These are phyloP conservation scores for Pantherophis vulpinus DNA, from an alignment of 2,797 vertebrate species.

Conservation along the genomic window DNA sequence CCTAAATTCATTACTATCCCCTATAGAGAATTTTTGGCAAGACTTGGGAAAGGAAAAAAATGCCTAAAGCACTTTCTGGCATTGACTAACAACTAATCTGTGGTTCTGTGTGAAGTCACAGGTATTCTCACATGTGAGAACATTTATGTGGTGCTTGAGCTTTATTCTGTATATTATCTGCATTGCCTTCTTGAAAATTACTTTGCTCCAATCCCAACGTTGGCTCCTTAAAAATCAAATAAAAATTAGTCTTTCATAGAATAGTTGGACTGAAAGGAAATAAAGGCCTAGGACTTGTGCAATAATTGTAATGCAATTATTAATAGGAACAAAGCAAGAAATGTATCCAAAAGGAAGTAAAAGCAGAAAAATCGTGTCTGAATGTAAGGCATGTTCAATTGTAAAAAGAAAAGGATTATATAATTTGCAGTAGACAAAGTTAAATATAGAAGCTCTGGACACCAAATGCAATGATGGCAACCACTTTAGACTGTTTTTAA, in stretches of 20 bases:
- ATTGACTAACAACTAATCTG: constrained; percentile 18
- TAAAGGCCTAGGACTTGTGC: constrained; percentile 6
- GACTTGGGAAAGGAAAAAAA: not conserved
- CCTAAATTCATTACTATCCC: constrained; percentile 16
- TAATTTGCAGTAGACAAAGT: not conserved
- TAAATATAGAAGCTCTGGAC: not conserved
- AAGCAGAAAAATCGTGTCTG: not conserved
- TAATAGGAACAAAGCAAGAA: constrained; percentile 10
- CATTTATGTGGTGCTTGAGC: constrained; percentile 14
- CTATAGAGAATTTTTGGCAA: constrained; percentile 34
- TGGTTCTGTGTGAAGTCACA: constrained; percentile 22
- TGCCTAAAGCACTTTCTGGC: constrained; percentile 32
- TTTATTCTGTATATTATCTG: constrained; percentile 2
- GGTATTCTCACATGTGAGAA: constrained; percentile 22
- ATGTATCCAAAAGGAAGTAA: constrained; percentile 13
- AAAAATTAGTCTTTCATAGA: constrained; percentile 18
- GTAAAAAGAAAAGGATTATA: not conserved
- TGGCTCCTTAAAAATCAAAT: not conserved
- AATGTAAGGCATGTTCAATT: not conserved
- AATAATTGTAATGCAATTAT: constrained; percentile 14
- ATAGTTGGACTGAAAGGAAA: not conserved
- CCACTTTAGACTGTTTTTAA: not conserved
- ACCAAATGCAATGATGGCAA: not conserved
- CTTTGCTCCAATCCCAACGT: not conserved
- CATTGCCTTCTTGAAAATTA: constrained; percentile 15